Evolutionary conservation across 2,797 vertebrate species (phyloP).

Genomic region (Silurus lanzhouensis): DNA sequence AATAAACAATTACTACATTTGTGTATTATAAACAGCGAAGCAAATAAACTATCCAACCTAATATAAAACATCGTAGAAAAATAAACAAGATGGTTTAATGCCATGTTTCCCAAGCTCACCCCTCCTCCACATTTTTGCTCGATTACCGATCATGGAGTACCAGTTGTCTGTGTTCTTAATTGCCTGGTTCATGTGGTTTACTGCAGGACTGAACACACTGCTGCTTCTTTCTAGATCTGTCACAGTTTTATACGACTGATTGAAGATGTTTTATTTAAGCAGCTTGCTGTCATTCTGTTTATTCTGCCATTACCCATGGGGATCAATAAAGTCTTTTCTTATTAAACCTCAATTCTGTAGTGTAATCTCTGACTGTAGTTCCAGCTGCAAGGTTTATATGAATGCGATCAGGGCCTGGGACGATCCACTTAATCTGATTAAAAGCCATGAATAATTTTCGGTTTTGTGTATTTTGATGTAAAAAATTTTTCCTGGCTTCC

Average conservation of each 20-base stretch:
- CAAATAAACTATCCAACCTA: neutral
- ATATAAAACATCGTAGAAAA: constrained; percentile 2
- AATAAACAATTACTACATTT: constrained; percentile 17
- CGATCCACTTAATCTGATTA: neutral
- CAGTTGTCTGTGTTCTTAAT: neutral
- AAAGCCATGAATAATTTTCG: neutral
- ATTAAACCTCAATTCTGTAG: neutral
- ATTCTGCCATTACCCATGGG: neutral
- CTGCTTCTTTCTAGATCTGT: neutral
- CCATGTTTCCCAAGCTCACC: neutral
- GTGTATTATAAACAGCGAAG: neutral
- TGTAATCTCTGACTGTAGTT: neutral
- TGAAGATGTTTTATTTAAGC: neutral
- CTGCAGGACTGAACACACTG: neutral
- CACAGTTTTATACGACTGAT: neutral
- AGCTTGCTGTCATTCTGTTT: neutral
- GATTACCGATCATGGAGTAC: neutral
- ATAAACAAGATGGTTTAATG: constrained; percentile 3
- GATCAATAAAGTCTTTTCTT: neutral
- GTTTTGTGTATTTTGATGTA: neutral
- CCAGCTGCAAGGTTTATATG: neutral
- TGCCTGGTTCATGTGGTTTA: neutral
- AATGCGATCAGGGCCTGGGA: neutral
- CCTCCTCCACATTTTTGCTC: neutral
- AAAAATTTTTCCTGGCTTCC: neutral